Evolutionary conservation across 2,113 vertebrate genomes (phyloP).

Genomic region (Tonatia bakeri): DNA sequence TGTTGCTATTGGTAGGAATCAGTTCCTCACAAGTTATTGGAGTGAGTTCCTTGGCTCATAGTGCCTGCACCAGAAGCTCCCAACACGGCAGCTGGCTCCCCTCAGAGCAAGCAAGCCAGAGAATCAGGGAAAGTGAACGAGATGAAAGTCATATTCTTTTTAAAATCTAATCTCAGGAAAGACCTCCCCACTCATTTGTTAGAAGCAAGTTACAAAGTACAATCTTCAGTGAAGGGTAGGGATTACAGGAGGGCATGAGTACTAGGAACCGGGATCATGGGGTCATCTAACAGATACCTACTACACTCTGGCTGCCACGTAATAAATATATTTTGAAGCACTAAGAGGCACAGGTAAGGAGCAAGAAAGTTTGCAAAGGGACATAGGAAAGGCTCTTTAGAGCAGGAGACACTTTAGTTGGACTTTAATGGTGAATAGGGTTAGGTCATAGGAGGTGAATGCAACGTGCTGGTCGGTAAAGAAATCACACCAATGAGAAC

Average conservation of each 20-base stretch:
- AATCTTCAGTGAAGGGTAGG: not conserved
- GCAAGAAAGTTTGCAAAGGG: not conserved
- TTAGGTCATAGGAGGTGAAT: not conserved
- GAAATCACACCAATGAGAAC: not conserved
- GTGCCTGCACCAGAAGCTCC: not conserved
- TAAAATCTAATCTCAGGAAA: not conserved
- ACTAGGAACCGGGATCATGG: not conserved
- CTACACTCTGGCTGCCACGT: not conserved
- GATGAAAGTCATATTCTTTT: not conserved
- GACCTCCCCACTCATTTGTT: not conserved
- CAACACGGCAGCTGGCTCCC: not conserved
- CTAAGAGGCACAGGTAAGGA: not conserved
- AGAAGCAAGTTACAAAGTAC: not conserved
- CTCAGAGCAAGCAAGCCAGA: not conserved
- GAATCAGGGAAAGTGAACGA: not conserved
- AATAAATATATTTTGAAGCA: not conserved
- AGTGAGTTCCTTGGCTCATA: not conserved
- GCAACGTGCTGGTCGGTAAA: not conserved
- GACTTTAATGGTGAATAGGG: not conserved
- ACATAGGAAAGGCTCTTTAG: not conserved
- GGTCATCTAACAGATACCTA: not conserved
- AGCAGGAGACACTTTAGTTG: not conserved
- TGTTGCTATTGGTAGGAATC: not conserved
- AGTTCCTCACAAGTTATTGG: not conserved
- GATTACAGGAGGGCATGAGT: not conserved